Evolutionary conservation across 2,113 vertebrate genomes (phyloP).

Genomic region (Vidua chalybeata): DNA sequence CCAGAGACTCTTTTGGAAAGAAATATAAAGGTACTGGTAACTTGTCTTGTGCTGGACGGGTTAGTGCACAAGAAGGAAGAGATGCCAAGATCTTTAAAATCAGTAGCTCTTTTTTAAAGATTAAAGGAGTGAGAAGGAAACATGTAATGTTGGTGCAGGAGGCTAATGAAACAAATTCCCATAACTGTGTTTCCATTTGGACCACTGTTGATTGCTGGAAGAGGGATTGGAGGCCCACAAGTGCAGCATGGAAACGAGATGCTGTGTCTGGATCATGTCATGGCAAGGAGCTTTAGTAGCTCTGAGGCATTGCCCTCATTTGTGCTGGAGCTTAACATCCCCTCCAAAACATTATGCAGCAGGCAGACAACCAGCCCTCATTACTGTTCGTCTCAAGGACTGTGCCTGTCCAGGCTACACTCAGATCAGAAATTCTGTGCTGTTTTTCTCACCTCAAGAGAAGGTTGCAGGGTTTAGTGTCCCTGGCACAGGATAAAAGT

Average conservation of each 20-base stretch:
- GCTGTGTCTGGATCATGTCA: background rate
- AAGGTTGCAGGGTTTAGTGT: background rate
- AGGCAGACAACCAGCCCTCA: background rate
- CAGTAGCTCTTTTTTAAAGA: background rate
- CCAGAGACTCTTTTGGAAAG: background rate
- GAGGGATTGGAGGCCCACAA: background rate
- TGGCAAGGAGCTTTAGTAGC: background rate
- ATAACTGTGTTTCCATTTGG: background rate
- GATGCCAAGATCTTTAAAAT: background rate
- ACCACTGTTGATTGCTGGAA: background rate
- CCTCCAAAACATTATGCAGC: background rate
- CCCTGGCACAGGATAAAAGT: background rate
- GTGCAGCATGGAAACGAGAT: accelerated
- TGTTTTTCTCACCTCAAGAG: background rate
- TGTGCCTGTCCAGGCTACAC: background rate
- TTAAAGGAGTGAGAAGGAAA: background rate
- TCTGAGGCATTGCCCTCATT: background rate
- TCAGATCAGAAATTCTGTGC: background rate
- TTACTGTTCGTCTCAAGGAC: background rate
- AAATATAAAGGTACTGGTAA: background rate
- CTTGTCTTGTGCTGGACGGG: background rate
- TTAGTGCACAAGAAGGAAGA: background rate
- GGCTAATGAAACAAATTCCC: slow-evolving; percentile 1
- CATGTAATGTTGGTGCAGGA: background rate
- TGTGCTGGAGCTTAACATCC: background rate